Base-by-base conservation (phyloP, 1,140 invertebrate genomes). In the Doryteuthis pealeii region DNA sequence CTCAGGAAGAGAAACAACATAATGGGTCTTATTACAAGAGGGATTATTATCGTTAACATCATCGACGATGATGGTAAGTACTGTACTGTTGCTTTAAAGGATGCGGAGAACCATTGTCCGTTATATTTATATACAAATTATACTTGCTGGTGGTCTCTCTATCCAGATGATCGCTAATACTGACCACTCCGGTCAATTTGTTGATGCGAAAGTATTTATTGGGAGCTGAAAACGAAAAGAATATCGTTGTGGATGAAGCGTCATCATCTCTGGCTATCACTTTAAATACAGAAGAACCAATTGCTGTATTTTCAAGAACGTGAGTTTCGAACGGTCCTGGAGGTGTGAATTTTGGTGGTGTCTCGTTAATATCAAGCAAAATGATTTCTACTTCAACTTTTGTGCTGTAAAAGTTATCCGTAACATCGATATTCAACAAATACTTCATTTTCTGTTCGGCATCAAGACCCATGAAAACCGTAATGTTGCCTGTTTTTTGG, bases 281-380 rank as follows among this genome's bases (percentile, higher is more conserved):
- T 26, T 74, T 72, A 3, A 83, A 87, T 30, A 89, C 78, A 40
- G 78, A 86, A 73, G 76, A 84, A 31, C 77, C 82, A 30, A 74
- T 79, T 70, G 83, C 94, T 93, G 62, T 89, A 1, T 94, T 93
- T 88, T 97, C 95, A 26, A 92, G 89, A 0, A 95, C 90, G 76
- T 94, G 92, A 81, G 96, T 96, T 22, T 90, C 92, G 84, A 96
- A 96, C 90, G 92, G 93, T 1, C 92, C 90, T 80, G 93, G 92
- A 22, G 28, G 66, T 75, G 91, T 92, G 88, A 98, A 98, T n/a
- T 91, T 88, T 0, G 96, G 96, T 2, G 94, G 92, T 86, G 97
- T 97, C 90, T 98, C 96, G 84, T 98, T 99, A 5, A 94, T 94
- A 85, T 98, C 96, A 0, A 91, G 93, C 35, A 97, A 93, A 15